These are phyloP conservation scores for Hermetia illucens DNA, from an alignment of 1,140 invertebrate genomes.

Conservation along the genomic window DNA sequence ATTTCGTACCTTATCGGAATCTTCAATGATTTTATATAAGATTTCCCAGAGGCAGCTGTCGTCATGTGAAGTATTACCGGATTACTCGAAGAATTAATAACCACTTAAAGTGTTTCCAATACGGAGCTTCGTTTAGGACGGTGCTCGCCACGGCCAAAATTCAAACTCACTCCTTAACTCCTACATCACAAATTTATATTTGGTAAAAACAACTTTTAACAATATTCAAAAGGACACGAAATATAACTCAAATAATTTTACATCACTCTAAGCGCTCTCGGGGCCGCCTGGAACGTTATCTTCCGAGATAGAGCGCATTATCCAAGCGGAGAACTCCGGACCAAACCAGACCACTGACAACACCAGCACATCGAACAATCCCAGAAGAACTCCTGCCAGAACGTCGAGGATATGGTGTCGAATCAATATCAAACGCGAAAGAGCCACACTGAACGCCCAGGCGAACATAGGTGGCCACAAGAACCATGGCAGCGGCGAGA, in stretches of 20 bases:
- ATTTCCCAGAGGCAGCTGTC: too few species aligned
- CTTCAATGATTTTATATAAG: too few species aligned
- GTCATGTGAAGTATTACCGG: too few species aligned
- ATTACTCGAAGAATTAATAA: too few species aligned
- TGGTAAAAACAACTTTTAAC: background rate
- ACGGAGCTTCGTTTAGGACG: too few species aligned
- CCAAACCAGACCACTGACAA: conserved; percentile 54
- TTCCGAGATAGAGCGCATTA: conserved; percentile 38
- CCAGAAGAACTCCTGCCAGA: conserved; percentile 55
- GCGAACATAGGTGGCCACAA: conserved; percentile 46
- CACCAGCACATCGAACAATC: conserved; percentile 55
- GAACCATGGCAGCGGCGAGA: conserved; percentile 45
- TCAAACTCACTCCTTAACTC: too few species aligned
- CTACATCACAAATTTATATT: too few species aligned
- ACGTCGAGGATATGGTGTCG: conserved; percentile 85
- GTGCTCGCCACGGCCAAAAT: too few species aligned
- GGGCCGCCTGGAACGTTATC: conserved; percentile 39
- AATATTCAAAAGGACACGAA: background rate
- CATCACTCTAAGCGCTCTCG: conserved; percentile 1
- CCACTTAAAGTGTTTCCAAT: too few species aligned
- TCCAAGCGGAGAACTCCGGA: conserved; percentile 30
- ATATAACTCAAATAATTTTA: too few species aligned
- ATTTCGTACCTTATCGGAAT: too few species aligned
- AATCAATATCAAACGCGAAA: conserved; percentile 54
- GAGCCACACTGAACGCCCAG: conserved; percentile 59